These are phyloP conservation scores for Cervus canadensis DNA, from an alignment of 2,113 vertebrate genomes.

Conservation along the genomic window DNA sequence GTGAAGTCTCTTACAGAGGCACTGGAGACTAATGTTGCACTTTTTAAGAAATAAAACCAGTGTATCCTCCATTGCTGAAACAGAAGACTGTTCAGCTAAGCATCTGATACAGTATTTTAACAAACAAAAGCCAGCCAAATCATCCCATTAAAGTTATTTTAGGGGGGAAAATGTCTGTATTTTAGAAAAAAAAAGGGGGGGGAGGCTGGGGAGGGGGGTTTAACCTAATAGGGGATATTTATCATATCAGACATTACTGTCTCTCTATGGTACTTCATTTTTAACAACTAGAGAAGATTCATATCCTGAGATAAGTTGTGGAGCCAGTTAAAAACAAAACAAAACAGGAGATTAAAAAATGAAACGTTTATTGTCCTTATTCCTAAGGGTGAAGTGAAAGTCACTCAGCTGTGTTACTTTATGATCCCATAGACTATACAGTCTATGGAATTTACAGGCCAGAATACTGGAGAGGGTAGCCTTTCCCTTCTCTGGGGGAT, in stretches of 20 bases:
- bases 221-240: background rate
- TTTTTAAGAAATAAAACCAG: background rate
- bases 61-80: background rate
- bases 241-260: background rate
- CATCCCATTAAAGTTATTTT: background rate
- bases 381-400: background rate
- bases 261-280: background rate
- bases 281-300: background rate
- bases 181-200: background rate
- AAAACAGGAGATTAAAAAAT: background rate
- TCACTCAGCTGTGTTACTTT: background rate
- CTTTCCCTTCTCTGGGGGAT: background rate
- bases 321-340: background rate
- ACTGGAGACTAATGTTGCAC: background rate
- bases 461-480: background rate
- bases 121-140: background rate
- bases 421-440: background rate
- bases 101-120: background rate
- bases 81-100: background rate
- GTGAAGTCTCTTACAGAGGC: background rate
- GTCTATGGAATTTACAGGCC: background rate
- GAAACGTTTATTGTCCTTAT: background rate
- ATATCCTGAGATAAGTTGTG: background rate
- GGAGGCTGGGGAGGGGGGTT: background rate
- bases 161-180: rapidly evolving